phyloP scores from a whole-genome alignment of 2,888 invertebrate genomes.

The Drosophila lacicola region DNA sequence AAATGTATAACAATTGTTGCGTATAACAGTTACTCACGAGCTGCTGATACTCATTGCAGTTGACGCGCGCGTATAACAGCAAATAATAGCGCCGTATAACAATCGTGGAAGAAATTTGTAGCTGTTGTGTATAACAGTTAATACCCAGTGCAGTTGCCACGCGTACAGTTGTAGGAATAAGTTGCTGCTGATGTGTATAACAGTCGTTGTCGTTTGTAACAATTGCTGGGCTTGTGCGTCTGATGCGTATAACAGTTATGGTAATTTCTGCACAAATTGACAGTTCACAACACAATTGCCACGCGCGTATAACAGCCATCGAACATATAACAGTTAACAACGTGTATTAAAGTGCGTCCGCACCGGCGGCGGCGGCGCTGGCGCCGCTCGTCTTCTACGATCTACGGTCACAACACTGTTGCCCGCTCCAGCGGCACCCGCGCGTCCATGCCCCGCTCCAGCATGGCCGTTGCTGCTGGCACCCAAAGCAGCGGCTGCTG shows the following conservation, averaged over 20 bases:
- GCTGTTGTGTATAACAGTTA: conserved; percentile 5
- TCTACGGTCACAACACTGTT: conserved; percentile 41
- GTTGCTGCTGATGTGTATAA: conserved; percentile 2
- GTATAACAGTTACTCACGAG: conserved; percentile 5
- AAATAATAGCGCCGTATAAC: no score
- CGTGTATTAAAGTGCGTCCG: conserved; percentile 79
- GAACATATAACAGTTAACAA: conserved; percentile 54
- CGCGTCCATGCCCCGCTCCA: conserved; percentile 14
- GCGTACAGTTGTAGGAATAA: conserved; percentile 1
- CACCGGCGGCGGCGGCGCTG: conserved; percentile 63
- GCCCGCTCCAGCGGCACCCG: background rate
- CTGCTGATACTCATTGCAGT: no score
- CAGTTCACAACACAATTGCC: background rate
- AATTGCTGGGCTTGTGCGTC: background rate
- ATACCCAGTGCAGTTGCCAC: background rate
- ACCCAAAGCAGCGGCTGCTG: conserved; percentile 25
- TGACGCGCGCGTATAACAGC: background rate
- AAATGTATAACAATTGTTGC: background rate
- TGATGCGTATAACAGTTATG: conserved; percentile 37
- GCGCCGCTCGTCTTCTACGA: conserved; percentile 70
- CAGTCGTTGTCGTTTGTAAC: conserved; percentile 12
- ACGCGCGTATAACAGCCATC: conserved; percentile 5
- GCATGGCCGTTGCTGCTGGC: conserved; percentile 36
- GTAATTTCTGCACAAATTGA: background rate
- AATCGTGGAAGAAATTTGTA: background rate